Evolutionary conservation across 2,113 vertebrate species (phyloP), one percentile per base, ranked within the genome.

Genomic region (Hassar affinis): DNA sequence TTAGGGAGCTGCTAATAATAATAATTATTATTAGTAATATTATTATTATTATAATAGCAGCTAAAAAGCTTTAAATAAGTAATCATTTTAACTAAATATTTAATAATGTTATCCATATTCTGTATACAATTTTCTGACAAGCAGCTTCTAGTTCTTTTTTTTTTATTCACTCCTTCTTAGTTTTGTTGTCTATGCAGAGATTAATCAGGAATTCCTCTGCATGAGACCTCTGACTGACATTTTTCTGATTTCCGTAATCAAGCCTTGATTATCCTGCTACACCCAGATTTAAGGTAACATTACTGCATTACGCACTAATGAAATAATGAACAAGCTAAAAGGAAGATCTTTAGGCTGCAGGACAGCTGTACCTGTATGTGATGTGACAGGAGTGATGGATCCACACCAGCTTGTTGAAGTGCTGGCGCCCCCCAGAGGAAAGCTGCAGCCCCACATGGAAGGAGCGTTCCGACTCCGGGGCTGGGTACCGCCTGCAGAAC

Each of bases 341-440:
- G 61, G 61, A n/a, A n/a, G n/a, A n/a, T n/a, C 27, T 30, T 30
- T 9, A 68, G 22, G 38, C 49, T 42, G 2, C 3, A 42, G 38
- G 6, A 51, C 10, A 51, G 12, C 49, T 14, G 49, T 51, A 51
- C 98, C 93, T 98, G 93, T 97, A 97, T 47, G 95, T 96, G 87
- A 97, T 94, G 87, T 98, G 97, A 92, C 97, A 99, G 85, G 98
- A 99, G 90, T 99, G 98, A 92, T 99, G 98, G 90, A 98, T 94
- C 98, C 98, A 99, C 80, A 95, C 92, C 59, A 99, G 96, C 89
- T 98, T 99, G 91, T 94, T 98, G 91, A 97, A 98, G 64, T 92
- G 94, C 91, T 98, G 97, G 74, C 95, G 95, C 89, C 97, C 96
- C 92, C 95, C 96, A 87, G 97, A 96, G 94, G 95, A 93, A 89